Conservation (phyloP, 2,888 invertebrate species). For the Melinaea menophilus region DNA sequence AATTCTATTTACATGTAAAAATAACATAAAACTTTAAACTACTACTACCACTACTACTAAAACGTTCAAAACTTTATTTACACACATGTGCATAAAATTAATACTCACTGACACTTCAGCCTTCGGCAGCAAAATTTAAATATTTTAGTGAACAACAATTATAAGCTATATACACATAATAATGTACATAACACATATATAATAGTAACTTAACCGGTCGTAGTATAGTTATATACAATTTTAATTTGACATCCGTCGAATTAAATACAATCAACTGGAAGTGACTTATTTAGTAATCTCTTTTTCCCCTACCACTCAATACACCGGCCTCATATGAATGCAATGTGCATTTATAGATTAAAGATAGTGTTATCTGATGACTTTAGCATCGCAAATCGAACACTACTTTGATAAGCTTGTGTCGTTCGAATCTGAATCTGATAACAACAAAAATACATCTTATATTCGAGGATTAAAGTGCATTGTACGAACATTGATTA, state of each 20-base stretch:
- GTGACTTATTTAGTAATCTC: not conserved
- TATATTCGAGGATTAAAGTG: no score
- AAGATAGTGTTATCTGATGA: conserved; percentile 21
- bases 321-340: no score
- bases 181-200: not conserved
- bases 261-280: conserved; percentile 7
- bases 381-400: conserved; percentile 21
- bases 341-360: not conserved
- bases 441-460: no score
- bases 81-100: conserved; percentile 14
- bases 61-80: no score
- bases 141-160: conserved; percentile 54
- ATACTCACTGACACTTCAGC: conserved; percentile 86
- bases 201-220: no score
- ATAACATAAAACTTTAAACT: no score
- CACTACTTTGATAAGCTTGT: conserved; percentile 18
- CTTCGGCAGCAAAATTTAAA: conserved; percentile 78
- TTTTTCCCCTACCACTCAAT: no score
- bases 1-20: no score
- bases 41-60: no score
- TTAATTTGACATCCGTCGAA: conserved; percentile 1
- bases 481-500: no score
- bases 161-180: conserved; percentile 68
- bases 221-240: no score
- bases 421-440: no score